Evolutionary conservation across 2,113 vertebrate genomes (phyloP), one percentile per base, ranked within the genome.

Genomic region (Emydura subglobosa): DNA sequence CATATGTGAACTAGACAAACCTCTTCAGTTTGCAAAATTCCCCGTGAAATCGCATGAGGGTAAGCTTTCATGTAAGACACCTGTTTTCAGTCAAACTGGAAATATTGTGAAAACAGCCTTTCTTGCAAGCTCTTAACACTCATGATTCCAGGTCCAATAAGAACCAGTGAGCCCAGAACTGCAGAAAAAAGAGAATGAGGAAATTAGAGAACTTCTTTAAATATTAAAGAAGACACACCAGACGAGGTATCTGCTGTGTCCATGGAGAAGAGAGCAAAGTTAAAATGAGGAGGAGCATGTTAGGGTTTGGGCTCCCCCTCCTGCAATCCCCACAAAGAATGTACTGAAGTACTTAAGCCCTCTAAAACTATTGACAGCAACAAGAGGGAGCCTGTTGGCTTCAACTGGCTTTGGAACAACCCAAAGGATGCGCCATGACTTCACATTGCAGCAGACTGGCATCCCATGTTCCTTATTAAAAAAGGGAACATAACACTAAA

Each of bases 71-170:
- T 90, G 42, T 88, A 57, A 34, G 82, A 51, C 88, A 25, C 92
- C 61, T 39, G 53, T 92, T 96, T 96, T 94, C 95, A 87, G 89
- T 96, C 93, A 92, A 57, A 94, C 94, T 88, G 89, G 91, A 96
- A 92, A 87, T 85, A 91, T 34, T 92, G 79, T 92, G 95, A 94
- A 97, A 92, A 82, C 93, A 29, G 14, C 22, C 95, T 31, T 50
- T 82, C 78, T 96, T 83, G 89, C 87, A 92, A 55, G 49, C 78
- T 93, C 44, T 42, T 16, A 11, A 84, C 29, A 95, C 55, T 17
- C 7, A 92, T 51, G 3, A 86, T 93, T 83, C 86, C 50, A 94
- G 94, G 95, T 86, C 68, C 89, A 94, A 19, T 54, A 49, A 74
- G 44, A 59, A 92, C 88, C n/a, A 65, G 87, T 10, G 86, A 68